A percentile compares a stretch with the other conserved stretches of the same genome.
Conservation (phyloP, 1,140 invertebrate genomes). For the Eciton burchellii region DNA sequence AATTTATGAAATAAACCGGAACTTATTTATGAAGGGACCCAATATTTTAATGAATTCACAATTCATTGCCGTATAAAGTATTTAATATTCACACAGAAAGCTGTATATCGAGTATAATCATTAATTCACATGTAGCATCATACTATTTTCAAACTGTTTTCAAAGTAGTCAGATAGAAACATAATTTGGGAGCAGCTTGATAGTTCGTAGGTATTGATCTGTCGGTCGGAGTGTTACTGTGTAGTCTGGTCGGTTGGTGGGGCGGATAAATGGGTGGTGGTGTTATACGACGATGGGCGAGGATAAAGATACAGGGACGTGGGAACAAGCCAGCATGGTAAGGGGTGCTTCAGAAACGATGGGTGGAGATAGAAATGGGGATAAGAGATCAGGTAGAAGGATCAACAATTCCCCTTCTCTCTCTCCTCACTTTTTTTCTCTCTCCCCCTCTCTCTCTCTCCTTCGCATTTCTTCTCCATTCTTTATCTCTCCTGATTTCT, state of each 20-base stretch:
- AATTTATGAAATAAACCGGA: too few relatives aligned
- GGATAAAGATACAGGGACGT: constrained; percentile 62
- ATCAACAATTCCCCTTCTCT: constrained; percentile 58
- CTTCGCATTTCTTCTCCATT: background rate
- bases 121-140: constrained; percentile 18
- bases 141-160: constrained; percentile 77
- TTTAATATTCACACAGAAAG: constrained; percentile 33
- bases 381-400: constrained; percentile 74
- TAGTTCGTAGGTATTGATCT: constrained; percentile 84
- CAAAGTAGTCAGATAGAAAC: constrained; percentile 81
- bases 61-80: constrained; percentile 29
- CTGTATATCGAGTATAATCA: constrained; percentile 36
- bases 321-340: constrained; percentile 54
- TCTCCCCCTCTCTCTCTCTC: background rate
- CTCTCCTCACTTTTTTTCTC: background rate
- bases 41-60: constrained; percentile 37
- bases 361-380: constrained; percentile 73
- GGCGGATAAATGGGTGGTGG: constrained; percentile 75
- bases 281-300: constrained; percentile 71
- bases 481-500: background rate
- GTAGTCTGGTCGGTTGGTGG: constrained; percentile 77
- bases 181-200: constrained; percentile 82
- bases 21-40: background rate
- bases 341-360: constrained; percentile 52
- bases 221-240: constrained; percentile 81